These are phyloP conservation scores for Sipha flava DNA, from an alignment of 1,140 invertebrate genomes.

Conservation along the genomic window DNA sequence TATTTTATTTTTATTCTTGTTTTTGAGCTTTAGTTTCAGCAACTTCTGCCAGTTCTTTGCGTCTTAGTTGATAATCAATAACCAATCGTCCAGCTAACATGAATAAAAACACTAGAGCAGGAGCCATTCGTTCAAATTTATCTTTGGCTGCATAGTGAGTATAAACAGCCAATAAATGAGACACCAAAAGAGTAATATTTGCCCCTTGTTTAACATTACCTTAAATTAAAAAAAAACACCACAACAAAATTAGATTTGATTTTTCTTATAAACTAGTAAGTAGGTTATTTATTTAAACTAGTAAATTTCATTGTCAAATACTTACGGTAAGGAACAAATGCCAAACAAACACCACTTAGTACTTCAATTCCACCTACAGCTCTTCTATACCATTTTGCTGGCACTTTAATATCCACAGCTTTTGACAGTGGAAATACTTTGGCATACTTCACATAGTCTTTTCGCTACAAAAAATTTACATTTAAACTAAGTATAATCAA, in stretches of 20 bases:
- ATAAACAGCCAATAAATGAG: constrained; percentile 84
- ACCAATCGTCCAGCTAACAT: constrained; percentile 89
- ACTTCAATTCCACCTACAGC: constrained; percentile 81
- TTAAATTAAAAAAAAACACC: constrained; percentile 46
- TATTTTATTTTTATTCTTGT: constrained; percentile 38
- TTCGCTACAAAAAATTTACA: constrained; percentile 65
- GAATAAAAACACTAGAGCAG: constrained; percentile 88
- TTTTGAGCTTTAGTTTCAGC: constrained; percentile 40
- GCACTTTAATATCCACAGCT: constrained; percentile 73
- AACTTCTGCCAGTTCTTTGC: constrained; percentile 42
- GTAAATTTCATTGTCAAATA: constrained; percentile 35
- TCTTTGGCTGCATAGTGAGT: constrained; percentile 88
- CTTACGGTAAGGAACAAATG: constrained; percentile 80
- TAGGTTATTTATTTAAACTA: not conserved
- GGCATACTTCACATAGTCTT: constrained; percentile 92
- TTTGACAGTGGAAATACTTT: constrained; percentile 89
- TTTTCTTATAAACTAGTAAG: not conserved
- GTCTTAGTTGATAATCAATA: constrained; percentile 56
- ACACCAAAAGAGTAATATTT: constrained; percentile 68
- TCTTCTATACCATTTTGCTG: constrained; percentile 86
- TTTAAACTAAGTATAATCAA: not conserved
- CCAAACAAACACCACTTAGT: constrained; percentile 77
- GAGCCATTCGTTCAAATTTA: constrained; percentile 84
- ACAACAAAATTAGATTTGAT: not conserved
- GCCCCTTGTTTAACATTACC: constrained; percentile 82